These are phyloP conservation scores for Glossophaga mutica DNA, from an alignment of 2,797 vertebrate species.

Conservation along the genomic window DNA sequence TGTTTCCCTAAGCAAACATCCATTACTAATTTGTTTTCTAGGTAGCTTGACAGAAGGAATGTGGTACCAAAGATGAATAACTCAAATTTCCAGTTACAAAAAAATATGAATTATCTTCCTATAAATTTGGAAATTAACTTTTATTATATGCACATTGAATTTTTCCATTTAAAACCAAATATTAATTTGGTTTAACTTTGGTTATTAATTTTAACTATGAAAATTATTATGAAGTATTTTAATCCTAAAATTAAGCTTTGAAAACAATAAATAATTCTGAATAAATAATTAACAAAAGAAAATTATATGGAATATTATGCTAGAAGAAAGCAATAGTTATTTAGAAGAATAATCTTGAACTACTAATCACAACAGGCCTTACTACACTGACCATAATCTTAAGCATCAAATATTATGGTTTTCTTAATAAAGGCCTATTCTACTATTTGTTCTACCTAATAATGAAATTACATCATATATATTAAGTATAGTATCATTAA, in stretches of 20 bases:
- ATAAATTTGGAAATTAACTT: slow-evolving; percentile 10
- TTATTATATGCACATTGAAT: neutral
- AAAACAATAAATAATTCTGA: neutral
- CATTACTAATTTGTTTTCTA: neutral
- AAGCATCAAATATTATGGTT: neutral
- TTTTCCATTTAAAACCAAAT: neutral
- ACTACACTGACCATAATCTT: neutral
- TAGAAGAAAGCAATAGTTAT: neutral
- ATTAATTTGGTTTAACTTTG: neutral
- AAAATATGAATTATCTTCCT: neutral
- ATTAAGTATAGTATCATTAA: neutral
- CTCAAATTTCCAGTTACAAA: neutral
- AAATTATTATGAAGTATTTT: neutral
- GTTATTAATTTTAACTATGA: neutral
- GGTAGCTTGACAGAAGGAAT: neutral
- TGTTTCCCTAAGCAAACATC: neutral
- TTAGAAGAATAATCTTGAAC: neutral
- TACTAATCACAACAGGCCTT: neutral
- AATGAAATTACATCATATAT: neutral
- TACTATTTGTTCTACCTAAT: neutral
- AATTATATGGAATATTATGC: neutral
- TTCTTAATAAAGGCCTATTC: neutral
- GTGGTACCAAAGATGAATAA: neutral
- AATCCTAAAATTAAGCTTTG: neutral
- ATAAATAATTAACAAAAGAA: neutral